A percentile compares a stretch with the other conserved stretches of the same genome.
phyloP scores from a whole-genome alignment of 2,888 invertebrate genomes.

The Bellardia bayeri region DNA sequence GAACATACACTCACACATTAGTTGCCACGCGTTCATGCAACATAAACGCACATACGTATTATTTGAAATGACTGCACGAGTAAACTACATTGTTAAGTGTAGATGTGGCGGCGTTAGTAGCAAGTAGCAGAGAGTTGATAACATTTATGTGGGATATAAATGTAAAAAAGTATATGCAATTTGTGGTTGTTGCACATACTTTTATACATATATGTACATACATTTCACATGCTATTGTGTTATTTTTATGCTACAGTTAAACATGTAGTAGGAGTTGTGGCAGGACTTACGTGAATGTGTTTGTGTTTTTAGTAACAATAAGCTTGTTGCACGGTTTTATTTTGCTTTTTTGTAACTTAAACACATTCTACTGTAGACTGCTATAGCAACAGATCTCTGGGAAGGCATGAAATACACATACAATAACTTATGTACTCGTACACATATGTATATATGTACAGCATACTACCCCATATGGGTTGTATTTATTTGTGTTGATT shows the following conservation, averaged over 20 bases:
- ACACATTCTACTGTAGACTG: conserved; percentile 8
- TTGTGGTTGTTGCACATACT: conserved; percentile 45
- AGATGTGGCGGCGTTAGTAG: conserved; percentile 7
- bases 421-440: background rate
- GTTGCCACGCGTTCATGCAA: background rate
- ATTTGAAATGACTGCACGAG: background rate
- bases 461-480: conserved; percentile 30
- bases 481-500: conserved; percentile 8
- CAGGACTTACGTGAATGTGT: background rate
- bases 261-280: conserved; percentile 9
- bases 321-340: conserved; percentile 59
- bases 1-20: background rate
- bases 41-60: background rate
- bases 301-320: conserved; percentile 15
- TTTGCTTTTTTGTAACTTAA: background rate
- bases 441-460: conserved; percentile 1
- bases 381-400: conserved; percentile 22
- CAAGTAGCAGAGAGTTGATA: conserved; percentile 47
- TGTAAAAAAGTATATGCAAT: conserved; percentile 34
- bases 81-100: background rate
- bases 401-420: background rate
- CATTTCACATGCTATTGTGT: background rate
- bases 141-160: conserved; percentile 57
- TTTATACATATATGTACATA: background rate
- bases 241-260: conserved; percentile 16